Evolutionary conservation across 2,797 vertebrate species (phyloP).

Genomic region (Ambastaia sidthimunki): DNA sequence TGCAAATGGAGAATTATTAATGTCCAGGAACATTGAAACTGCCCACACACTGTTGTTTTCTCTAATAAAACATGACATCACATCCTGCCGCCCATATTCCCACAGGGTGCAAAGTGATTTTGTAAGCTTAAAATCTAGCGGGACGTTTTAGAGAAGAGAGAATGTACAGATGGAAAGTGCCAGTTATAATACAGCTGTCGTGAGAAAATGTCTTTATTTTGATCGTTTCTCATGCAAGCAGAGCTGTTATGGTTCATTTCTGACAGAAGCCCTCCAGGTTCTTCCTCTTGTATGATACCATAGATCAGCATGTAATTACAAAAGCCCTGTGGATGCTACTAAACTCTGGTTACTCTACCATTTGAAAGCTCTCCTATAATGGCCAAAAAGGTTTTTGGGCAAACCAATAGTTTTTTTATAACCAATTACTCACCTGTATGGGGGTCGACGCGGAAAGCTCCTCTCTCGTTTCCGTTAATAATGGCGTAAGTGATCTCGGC

Average conservation of each 20-base stretch:
- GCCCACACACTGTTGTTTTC: neutral
- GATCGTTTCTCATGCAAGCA: neutral
- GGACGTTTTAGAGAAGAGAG: neutral
- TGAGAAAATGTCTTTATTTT: neutral
- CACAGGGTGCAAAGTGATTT: neutral
- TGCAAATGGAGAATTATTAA: constrained; percentile 56
- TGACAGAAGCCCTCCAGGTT: neutral
- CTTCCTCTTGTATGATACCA: neutral
- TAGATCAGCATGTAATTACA: neutral
- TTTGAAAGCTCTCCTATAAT: neutral
- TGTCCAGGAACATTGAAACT: neutral
- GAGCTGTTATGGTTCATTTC: neutral
- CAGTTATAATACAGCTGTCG: neutral
- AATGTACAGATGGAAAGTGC: neutral
- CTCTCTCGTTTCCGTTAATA: constrained; percentile 91
- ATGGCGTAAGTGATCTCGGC: constrained; percentile 92
- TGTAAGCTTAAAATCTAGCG: neutral
- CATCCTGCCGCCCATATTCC: neutral
- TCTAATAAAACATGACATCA: neutral
- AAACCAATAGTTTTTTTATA: neutral
- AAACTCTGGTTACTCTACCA: neutral
- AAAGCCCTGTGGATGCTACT: neutral
- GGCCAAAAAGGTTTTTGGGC: neutral
- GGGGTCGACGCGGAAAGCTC: constrained; percentile 91
- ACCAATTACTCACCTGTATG: constrained; percentile 80